Base-by-base conservation (phyloP, 2,888 invertebrate species). In the Lasioglossum marginatum region DNA sequence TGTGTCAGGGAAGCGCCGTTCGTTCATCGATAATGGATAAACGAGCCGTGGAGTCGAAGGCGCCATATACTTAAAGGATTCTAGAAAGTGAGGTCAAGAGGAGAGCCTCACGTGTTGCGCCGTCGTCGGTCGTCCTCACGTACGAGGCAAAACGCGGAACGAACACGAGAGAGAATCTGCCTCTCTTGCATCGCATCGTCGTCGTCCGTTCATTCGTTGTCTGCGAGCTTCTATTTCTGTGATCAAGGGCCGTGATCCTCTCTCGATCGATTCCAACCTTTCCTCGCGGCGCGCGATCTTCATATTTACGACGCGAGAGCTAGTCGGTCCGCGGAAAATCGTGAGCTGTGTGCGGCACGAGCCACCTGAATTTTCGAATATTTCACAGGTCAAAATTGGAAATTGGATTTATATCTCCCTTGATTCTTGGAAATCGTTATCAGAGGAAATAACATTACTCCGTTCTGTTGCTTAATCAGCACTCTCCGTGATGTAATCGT, bases 31-130 rank as follows among this genome's bases (percentile, higher is more conserved):
- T 85, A 90, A 89, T 88, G 81, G 81, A 85, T 80, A 88, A 86
- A 90, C 83, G 84, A 90, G 89, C 85, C 81, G 84, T 87, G 73
- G 74, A 81, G 78, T 84, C 48, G 83, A 80, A 90, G 89, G 90
- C 91, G 90, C 91, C 91, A 83, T 85, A 85, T 88, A 89, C 87
- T 90, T 83, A 87, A 92, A 90, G 89, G 90, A 89, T 93, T 89
- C 91, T 92, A 93, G 92, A 92, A 92, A 92, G 93, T 92, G 90
- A 92, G 90, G 93, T 93, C 92, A 89, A 90, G 88, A 92, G 86
- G 87, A 86, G 89, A 90, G 60, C 79, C 86, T 87, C 82, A 60
- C 79, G 82, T 82, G 83, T 72, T 66, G 31, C 82, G 77, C 45
- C 77, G 52, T 23, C 52, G 52, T 27, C 57, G 75, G 77, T 81